Evolutionary conservation across 2,888 invertebrate genomes (phyloP).

Genomic region (Euproctis similis): DNA sequence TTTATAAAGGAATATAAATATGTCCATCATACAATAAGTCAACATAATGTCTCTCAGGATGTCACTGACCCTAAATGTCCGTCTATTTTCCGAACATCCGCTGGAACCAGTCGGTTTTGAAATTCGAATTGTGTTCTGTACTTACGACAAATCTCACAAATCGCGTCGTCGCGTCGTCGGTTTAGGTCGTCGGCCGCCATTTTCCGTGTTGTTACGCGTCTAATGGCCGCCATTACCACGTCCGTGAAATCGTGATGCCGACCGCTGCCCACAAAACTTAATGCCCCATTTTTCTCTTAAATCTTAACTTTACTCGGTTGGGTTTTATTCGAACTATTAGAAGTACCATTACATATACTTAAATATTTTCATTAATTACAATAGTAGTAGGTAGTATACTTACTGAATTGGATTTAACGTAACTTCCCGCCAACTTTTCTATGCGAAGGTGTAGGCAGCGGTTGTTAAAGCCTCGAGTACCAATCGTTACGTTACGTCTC

Average conservation of each 20-base stretch:
- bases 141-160: constrained; percentile 24
- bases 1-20: not conserved
- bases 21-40: not conserved
- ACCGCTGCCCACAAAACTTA: constrained; percentile 53
- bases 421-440: too few species aligned
- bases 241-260: constrained; percentile 62
- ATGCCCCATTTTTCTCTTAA: constrained; percentile 51
- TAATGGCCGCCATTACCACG: constrained; percentile 56
- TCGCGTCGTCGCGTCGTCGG: too few species aligned
- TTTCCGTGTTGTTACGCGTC: constrained; percentile 51
- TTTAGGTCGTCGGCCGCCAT: constrained; percentile 51
- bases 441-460: too few species aligned
- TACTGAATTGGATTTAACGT: too few species aligned
- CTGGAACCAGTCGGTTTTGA: constrained; percentile 19
- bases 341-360: too few species aligned
- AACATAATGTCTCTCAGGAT: constrained; percentile 7
- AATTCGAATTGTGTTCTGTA: constrained; percentile 21
- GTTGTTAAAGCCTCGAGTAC: too few species aligned
- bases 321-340: too few species aligned
- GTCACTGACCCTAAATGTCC: constrained; percentile 17
- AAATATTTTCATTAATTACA: too few species aligned
- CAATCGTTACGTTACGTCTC: too few species aligned
- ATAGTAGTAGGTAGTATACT: too few species aligned
- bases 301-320: constrained; percentile 12
- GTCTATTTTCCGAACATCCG: constrained; percentile 19